Percentiles rank a stretch among this genome's conserved stretches.
phyloP scores from a whole-genome alignment of 2,797 vertebrate species.

The Hoplostethus atlanticus region DNA sequence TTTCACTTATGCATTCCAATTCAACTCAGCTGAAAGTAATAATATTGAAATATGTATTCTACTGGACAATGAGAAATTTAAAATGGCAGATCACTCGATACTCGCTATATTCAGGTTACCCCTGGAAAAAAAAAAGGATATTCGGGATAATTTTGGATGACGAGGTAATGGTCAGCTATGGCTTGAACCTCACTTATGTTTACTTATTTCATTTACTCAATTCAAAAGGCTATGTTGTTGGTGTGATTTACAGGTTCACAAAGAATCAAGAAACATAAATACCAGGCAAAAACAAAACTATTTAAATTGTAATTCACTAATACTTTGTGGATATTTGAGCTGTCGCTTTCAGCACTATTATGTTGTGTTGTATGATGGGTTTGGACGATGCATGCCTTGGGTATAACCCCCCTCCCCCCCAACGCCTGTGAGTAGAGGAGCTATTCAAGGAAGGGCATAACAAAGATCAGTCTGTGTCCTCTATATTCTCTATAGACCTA shows the following conservation, averaged over 20 bases:
- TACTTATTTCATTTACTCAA: background rate
- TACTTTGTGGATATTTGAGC: slow-evolving; percentile 7
- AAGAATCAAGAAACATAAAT: background rate
- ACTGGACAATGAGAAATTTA: background rate
- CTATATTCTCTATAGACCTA: slow-evolving; percentile 1
- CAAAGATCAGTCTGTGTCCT: background rate
- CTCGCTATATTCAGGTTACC: background rate
- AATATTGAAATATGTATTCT: background rate
- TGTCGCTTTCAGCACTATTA: too few species aligned
- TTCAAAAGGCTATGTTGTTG: too few species aligned
- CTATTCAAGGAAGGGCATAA: slow-evolving; percentile 12
- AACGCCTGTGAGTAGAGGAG: slow-evolving; percentile 22
- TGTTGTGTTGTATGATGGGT: slow-evolving; percentile 5
- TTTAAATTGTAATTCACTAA: too few species aligned
- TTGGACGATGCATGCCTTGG: slow-evolving; percentile 48
- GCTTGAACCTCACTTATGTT: background rate
- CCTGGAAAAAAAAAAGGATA: too few species aligned
- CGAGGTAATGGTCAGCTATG: background rate
- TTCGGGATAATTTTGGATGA: background rate
- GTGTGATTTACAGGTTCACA: too few species aligned
- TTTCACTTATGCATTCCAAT: slow-evolving; percentile 5
- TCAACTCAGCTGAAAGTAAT: background rate
- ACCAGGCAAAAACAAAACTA: too few species aligned
- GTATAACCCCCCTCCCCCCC: slow-evolving; percentile 15
- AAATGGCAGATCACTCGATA: background rate